These are phyloP conservation scores for Apamea monoglypha DNA, from an alignment of 2,888 invertebrate species.

Conservation along the genomic window DNA sequence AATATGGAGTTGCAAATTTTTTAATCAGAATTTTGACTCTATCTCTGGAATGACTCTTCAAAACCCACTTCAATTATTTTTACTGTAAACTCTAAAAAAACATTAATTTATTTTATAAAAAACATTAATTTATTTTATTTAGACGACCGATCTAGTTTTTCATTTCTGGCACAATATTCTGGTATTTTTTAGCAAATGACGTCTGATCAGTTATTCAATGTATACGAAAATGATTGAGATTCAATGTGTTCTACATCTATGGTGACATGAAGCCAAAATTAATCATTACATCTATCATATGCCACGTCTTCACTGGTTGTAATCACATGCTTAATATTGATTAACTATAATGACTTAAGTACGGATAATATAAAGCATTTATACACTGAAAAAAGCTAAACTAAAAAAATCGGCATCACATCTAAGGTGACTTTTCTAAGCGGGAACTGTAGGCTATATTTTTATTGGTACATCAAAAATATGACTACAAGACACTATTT, in stretches of 20 bases:
- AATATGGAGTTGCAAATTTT: not conserved
- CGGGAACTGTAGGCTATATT: slow-evolving; percentile 71
- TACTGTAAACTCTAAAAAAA: not conserved
- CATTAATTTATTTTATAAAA: not conserved
- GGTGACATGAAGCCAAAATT: slow-evolving; percentile 28
- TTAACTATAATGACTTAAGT: slow-evolving; percentile 56
- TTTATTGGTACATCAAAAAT: slow-evolving; percentile 74
- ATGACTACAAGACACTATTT: slow-evolving; percentile 73
- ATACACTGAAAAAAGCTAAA: slow-evolving; percentile 61
- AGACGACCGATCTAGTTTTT: slow-evolving; percentile 14
- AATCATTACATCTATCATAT: slow-evolving; percentile 48
- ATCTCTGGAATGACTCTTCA: too few species aligned
- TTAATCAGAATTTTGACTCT: too few species aligned
- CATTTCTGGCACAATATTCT: slow-evolving; percentile 16
- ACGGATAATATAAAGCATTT: slow-evolving; percentile 61
- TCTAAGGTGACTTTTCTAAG: slow-evolving; percentile 61
- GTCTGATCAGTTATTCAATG: slow-evolving; percentile 2
- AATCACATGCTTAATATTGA: slow-evolving; percentile 54
- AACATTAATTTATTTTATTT: not conserved
- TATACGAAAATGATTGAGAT: slow-evolving; percentile 31
- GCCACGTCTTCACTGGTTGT: slow-evolving; percentile 62
- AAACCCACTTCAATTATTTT: not conserved
- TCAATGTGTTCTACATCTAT: not conserved
- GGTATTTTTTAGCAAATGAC: slow-evolving; percentile 13
- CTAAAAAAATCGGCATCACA: slow-evolving; percentile 55